Evolutionary conservation across 2,888 invertebrate species (phyloP), one percentile per base, ranked within the genome.

Genomic region (Scaeva pyrastri): DNA sequence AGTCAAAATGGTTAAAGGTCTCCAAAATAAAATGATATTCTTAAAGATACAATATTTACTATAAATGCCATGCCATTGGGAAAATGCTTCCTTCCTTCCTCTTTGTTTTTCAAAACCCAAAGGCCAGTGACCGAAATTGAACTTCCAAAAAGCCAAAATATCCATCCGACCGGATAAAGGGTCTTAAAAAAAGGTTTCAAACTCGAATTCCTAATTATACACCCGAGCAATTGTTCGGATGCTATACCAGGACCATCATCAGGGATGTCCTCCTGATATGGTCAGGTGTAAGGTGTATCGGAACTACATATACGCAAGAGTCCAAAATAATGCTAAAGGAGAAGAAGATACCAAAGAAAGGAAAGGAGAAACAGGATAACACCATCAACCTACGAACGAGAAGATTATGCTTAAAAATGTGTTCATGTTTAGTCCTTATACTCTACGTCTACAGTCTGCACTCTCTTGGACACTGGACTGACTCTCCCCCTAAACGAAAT

Each of bases 361-460:
- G 31, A 31, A 31, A 31, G 7, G 31, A 31, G n/a, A n/a, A 23
- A 8, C 14, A 23, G 19, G n/a, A 10, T 14, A n/a, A n/a, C n/a
- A n/a, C n/a, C n/a, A n/a, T n/a, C n/a, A n/a, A n/a, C n/a, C n/a
- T n/a, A n/a, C 58, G 64, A 45, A 80, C 52, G 66, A 58, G 50
- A 52, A 76, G 72, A 80, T 72, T 52, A 79, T 84, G 36, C 58
- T 73, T 56, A 70, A 74, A 14, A 70, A 45, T 70, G 70, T 79
- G 64, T 73, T n/a, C n/a, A n/a, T n/a, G n/a, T n/a, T n/a, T n/a
- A n/a, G n/a, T n/a, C n/a, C n/a, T n/a, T n/a, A n/a, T n/a, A n/a
- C n/a, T n/a, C n/a, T n/a, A n/a, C n/a, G n/a, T n/a, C n/a, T n/a
- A n/a, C n/a, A n/a, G n/a, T n/a, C n/a, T n/a, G n/a, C n/a, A n/a